Evolutionary conservation across 1,140 invertebrate genomes (phyloP).

Genomic region (Spodoptera frugiperda): DNA sequence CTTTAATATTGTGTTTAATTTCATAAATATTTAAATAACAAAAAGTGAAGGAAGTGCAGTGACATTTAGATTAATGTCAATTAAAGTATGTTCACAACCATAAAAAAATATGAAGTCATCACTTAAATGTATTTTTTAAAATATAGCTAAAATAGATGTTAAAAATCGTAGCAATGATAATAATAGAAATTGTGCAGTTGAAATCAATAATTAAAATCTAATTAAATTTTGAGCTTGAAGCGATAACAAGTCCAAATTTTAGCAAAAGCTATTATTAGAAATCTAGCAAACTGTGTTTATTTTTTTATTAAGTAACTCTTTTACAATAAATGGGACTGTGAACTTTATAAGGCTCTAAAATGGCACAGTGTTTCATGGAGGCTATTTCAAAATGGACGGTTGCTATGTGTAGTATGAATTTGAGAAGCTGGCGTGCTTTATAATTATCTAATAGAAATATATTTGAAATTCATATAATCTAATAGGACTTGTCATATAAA

Average conservation of each 20-base stretch:
- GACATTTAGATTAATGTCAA: constrained; percentile 1
- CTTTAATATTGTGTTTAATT: constrained; percentile 43
- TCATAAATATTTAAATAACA: constrained; percentile 10
- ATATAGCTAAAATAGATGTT: background rate
- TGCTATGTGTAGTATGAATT: constrained; percentile 38
- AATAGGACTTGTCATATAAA: constrained; percentile 27
- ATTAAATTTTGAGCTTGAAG: constrained; percentile 20
- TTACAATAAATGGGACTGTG: background rate
- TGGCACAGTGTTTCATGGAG: background rate
- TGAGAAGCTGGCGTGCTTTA: constrained; percentile 25
- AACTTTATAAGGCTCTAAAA: constrained; percentile 1
- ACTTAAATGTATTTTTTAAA: background rate
- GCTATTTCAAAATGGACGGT: constrained; percentile 54
- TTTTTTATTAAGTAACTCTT: background rate
- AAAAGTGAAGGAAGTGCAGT: constrained; percentile 28
- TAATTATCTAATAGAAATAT: constrained; percentile 4
- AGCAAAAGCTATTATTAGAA: constrained; percentile 41
- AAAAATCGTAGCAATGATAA: background rate
- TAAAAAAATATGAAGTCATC: constrained; percentile 7
- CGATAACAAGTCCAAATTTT: background rate
- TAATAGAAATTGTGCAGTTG: no score
- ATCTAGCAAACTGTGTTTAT: constrained; percentile 17
- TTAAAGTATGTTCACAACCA: constrained; percentile 41
- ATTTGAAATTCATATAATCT: constrained; percentile 1
- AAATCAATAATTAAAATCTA: background rate